These are phyloP conservation scores for Anguilla marmorata DNA, from an alignment of 2,797 vertebrate genomes.

Conservation along the genomic window DNA sequence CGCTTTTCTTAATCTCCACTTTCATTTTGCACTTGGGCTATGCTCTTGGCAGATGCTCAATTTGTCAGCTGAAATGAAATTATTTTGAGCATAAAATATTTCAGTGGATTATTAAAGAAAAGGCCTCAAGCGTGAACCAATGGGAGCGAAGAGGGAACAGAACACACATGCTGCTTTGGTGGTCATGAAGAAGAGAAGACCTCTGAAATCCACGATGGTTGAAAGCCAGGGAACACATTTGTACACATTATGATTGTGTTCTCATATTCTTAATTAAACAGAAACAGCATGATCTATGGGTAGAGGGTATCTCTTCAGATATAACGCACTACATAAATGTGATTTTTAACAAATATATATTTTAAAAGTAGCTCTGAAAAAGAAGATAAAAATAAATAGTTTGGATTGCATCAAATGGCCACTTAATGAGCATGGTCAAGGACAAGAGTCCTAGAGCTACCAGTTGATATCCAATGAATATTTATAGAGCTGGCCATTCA, in stretches of 20 bases:
- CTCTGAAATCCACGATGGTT: not conserved
- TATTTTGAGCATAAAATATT: constrained; percentile 34
- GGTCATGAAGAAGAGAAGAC: not conserved
- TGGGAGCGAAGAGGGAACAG: not conserved
- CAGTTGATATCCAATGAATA: not conserved
- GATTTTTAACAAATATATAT: not conserved
- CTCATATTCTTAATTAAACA: not conserved
- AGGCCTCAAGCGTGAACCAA: not conserved
- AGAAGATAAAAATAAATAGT: not conserved
- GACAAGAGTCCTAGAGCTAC: not conserved
- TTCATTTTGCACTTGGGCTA: constrained; percentile 42
- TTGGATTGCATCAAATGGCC: not conserved
- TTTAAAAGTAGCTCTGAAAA: not conserved
- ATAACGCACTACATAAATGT: not conserved
- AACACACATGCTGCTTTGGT: not conserved
- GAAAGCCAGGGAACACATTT: not conserved
- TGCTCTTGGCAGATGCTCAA: constrained; percentile 52
- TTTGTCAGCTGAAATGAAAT: constrained; percentile 48
- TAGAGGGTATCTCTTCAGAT: not conserved
- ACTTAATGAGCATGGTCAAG: not conserved
- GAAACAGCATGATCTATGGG: not conserved
- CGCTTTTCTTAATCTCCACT: not conserved
- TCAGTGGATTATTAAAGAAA: not conserved
- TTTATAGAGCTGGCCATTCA: not conserved
- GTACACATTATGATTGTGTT: not conserved